These are phyloP conservation scores for Macrotis lagotis DNA, from an alignment of 2,113 vertebrate species.

Conservation along the genomic window DNA sequence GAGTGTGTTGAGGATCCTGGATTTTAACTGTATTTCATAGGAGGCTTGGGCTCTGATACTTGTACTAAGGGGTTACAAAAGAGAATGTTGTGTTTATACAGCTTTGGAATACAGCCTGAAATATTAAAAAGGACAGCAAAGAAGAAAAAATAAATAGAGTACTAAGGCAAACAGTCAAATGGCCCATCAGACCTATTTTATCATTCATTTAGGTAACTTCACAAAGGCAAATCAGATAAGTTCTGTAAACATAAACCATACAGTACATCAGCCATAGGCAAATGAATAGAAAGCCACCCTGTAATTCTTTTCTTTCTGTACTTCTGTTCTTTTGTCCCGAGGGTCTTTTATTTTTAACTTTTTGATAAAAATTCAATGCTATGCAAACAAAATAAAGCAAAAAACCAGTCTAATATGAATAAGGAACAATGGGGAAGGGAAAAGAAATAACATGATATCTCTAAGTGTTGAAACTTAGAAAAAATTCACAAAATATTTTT, in stretches of 20 bases:
- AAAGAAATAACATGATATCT: slow-evolving; percentile 48
- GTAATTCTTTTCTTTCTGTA: slow-evolving; percentile 87
- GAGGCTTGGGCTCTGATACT: slow-evolving; percentile 62
- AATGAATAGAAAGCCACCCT: slow-evolving; percentile 84
- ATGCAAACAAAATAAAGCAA: slow-evolving; percentile 67
- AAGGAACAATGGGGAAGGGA: slow-evolving; percentile 65
- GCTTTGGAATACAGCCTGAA: slow-evolving; percentile 84
- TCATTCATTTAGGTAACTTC: slow-evolving; percentile 84
- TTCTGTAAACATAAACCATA: slow-evolving; percentile 87
- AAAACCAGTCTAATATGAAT: slow-evolving; percentile 61
- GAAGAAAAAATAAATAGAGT: slow-evolving; percentile 76
- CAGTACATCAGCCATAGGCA: slow-evolving; percentile 84
- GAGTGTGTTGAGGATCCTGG: slow-evolving; percentile 68
- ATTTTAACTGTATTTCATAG: slow-evolving; percentile 52
- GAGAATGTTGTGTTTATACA: slow-evolving; percentile 89
- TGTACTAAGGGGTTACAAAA: slow-evolving; percentile 76
- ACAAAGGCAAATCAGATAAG: slow-evolving; percentile 85
- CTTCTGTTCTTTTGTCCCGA: slow-evolving; percentile 78
- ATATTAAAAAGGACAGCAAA: slow-evolving; percentile 67
- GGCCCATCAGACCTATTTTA: slow-evolving; percentile 84
- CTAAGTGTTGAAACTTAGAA: slow-evolving; percentile 84
- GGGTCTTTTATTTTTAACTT: slow-evolving; percentile 66
- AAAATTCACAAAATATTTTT: slow-evolving; percentile 81
- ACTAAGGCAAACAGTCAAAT: slow-evolving; percentile 86
- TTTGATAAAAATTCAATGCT: slow-evolving; percentile 76